phyloP scores from a whole-genome alignment of 2,797 vertebrate genomes.

The Bryconaethiops microstoma region DNA sequence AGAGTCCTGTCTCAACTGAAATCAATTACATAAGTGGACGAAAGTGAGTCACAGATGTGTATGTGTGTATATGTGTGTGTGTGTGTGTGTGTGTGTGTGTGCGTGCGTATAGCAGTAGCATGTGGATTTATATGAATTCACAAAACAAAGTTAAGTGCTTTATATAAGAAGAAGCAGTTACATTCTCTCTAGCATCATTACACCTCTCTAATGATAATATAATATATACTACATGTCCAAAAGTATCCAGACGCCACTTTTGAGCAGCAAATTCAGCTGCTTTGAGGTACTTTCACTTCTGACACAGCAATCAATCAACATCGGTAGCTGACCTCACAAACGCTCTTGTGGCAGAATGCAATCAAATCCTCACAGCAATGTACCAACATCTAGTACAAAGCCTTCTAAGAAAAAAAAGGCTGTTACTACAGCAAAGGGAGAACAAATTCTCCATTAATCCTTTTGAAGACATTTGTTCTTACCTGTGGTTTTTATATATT shows the following conservation, averaged over 20 bases:
- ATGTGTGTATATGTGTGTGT: conserved; percentile 3
- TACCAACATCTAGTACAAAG: background rate
- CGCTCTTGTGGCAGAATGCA: background rate
- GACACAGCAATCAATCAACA: background rate
- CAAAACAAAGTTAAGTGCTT: conserved; percentile 5
- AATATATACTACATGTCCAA: background rate
- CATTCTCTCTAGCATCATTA: background rate
- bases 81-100: no score
- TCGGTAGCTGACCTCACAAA: background rate
- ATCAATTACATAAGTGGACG: conserved; percentile 48
- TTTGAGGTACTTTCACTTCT: background rate
- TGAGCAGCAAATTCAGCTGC: background rate
- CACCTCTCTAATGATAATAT: background rate
- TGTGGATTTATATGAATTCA: conserved; percentile 11
- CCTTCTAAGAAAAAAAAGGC: background rate
- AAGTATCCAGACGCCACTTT: background rate
- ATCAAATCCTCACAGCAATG: background rate
- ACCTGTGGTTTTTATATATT: background rate
- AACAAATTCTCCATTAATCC: background rate
- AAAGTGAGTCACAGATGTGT: conserved; percentile 32
- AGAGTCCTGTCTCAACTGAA: conserved; percentile 32
- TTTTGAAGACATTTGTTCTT: background rate
- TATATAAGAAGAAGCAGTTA: background rate
- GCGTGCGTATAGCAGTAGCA: background rate
- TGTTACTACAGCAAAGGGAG: background rate